Base-by-base conservation (phyloP, 1,140 invertebrate species). In the Eufriesea mexicana region DNA sequence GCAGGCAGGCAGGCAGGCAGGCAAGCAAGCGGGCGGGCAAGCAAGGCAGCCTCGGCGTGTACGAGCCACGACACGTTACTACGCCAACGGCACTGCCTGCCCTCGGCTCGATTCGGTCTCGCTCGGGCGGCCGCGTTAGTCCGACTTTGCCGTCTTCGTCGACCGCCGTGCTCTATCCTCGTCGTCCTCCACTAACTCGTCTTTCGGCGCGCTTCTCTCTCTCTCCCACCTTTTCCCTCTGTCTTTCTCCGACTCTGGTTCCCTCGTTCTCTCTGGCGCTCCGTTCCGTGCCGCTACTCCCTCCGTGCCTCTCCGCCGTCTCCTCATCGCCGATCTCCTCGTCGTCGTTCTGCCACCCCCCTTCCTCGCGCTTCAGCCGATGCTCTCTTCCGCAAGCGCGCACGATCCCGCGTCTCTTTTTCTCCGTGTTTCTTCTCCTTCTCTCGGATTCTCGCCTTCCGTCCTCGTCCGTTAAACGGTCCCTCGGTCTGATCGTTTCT, bases 331-430 rank as follows among this genome's bases (percentile, higher is more conserved):
- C 47, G 18, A 68, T 25, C 45, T 57, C 66, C 23, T 71, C 68
- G 66, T 74, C 80, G 72, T 87, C 71, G 68, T 85, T 77, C 61
- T 77, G 84, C 88, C 79, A 35, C 35, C 57, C 54, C 64, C 62
- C 59, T 71, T 62, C 83, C 82, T 59, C 64, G 71, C 78, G 78
- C 80, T 88, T 86, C 79, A 86, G 79, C 89, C 91, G 91, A 90
- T 91, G 88, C 89, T 91, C 90, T 91, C 91, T 92, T 92, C 88
- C 90, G 89, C 90, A 90, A 91, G 86, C 89, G 90, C 86, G 79
- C 83, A 73, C 78, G 77, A 72, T 74, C 75, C 68, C 75, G 78
- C 70, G 73, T 86, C 82, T 79, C 87, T 87, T 85, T 91, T 91
- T 87, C 88, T 88, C 85, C 82, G 74, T 83, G 77, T 74, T 79